Conservation (phyloP, 2,888 invertebrate genomes). For the Stictocephala bisonia region DNA sequence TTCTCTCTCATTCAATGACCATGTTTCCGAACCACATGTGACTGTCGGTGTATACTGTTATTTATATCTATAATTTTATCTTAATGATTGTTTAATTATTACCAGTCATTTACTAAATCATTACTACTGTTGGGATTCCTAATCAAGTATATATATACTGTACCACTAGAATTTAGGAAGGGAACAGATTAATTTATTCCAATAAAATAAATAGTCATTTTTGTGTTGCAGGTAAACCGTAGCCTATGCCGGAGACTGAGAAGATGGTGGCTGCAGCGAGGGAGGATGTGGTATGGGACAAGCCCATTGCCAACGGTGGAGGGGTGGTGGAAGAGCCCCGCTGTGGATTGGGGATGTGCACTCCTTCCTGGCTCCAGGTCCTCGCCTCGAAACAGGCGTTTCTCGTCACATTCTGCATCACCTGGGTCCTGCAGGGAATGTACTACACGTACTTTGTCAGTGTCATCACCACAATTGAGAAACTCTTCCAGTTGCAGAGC, state of each 20-base stretch:
- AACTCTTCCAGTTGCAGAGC: constrained; percentile 90
- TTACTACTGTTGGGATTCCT: no score
- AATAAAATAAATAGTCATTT: no score
- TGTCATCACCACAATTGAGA: constrained; percentile 93
- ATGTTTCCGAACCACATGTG: no score
- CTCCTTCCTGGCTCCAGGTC: constrained; percentile 78
- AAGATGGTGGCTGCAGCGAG: constrained; percentile 38
- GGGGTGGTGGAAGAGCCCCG: constrained; percentile 66
- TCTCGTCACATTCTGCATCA: constrained; percentile 87
- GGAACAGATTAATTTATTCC: no score
- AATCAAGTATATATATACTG: no score
- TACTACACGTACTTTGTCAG: constrained; percentile 95
- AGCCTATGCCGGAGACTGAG: neutral
- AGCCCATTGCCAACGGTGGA: constrained; percentile 36
- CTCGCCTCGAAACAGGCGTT: constrained; percentile 91
- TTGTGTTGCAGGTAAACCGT: constrained; percentile 1
- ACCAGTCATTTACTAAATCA: no score
- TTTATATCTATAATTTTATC: no score
- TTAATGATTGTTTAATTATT: no score
- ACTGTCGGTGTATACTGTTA: no score
- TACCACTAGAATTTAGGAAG: no score
- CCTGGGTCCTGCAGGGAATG: constrained; percentile 88
- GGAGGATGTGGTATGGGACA: constrained; percentile 41
- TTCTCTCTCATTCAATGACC: no score
- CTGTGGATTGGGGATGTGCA: constrained; percentile 85